phyloP scores from a whole-genome alignment of 2,888 invertebrate species.

The Heliconius cydno region DNA sequence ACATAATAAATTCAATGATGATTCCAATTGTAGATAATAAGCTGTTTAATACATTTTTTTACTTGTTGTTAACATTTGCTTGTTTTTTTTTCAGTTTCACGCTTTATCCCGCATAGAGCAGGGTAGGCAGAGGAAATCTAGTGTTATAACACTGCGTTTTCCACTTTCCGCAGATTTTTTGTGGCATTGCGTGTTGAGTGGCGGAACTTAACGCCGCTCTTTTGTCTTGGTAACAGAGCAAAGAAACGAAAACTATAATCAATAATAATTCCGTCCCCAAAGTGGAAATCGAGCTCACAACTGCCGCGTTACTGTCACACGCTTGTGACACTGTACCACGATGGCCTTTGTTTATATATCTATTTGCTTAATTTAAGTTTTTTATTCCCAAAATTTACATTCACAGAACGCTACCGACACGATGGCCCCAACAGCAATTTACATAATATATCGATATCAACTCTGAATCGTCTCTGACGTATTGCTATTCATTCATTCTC shows the following conservation, averaged over 20 bases:
- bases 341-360: too few species aligned
- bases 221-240: background rate
- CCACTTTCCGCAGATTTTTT: background rate
- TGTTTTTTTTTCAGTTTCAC: background rate
- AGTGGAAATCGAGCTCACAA: too few species aligned
- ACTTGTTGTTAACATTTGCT: background rate
- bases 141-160: background rate
- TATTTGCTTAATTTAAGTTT: too few species aligned
- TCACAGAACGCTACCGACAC: too few species aligned
- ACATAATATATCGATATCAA: background rate
- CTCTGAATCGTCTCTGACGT: constrained; percentile 73
- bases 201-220: background rate
- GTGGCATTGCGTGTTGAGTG: background rate
- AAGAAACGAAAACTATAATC: too few species aligned
- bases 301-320: too few species aligned
- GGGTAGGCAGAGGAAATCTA: background rate
- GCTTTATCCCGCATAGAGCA: background rate
- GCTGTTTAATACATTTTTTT: background rate
- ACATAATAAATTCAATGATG: background rate
- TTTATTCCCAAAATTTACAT: too few species aligned
- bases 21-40: background rate
- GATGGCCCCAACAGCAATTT: too few species aligned
- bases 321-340: too few species aligned
- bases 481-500: constrained; percentile 76
- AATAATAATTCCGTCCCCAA: too few species aligned